These are phyloP conservation scores for Balaenoptera acutorostrata DNA, from an alignment of 2,113 vertebrate species.

Conservation along the genomic window DNA sequence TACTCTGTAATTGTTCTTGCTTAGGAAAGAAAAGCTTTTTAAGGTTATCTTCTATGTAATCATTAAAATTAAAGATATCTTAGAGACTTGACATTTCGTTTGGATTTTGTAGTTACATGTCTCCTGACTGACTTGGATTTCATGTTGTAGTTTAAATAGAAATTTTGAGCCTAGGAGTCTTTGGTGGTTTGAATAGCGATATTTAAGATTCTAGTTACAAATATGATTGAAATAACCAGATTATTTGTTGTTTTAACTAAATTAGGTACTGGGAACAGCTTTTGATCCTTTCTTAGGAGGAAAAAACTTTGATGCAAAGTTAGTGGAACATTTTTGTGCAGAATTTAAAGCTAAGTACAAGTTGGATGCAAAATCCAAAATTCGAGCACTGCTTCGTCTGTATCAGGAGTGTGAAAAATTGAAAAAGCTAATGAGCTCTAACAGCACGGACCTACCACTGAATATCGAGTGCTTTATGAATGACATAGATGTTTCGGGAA, in stretches of 20 bases:
- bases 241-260: slow-evolving; percentile 37
- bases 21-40: neutral
- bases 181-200: neutral
- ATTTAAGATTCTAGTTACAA: neutral
- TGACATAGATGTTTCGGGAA: slow-evolving; percentile 84
- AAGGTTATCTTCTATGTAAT: neutral
- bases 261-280: slow-evolving; percentile 86
- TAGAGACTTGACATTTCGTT: neutral
- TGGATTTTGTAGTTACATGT: neutral
- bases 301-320: slow-evolving; percentile 85
- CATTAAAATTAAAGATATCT: neutral
- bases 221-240: slow-evolving; percentile 1
- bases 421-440: slow-evolving; percentile 88
- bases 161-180: neutral
- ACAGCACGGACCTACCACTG: slow-evolving; percentile 84
- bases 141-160: neutral
- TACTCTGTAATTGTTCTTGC: neutral
- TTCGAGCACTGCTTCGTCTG: slow-evolving; percentile 83
- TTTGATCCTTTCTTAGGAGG: slow-evolving; percentile 88
- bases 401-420: slow-evolving; percentile 88
- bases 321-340: slow-evolving; percentile 85
- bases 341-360: slow-evolving; percentile 86
- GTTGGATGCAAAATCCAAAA: slow-evolving; percentile 84
- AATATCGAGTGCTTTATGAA: slow-evolving; percentile 89
- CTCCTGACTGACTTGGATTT: neutral